phyloP scores from a whole-genome alignment of 2,888 invertebrate genomes.

The Nephrotoma appendiculata region DNA sequence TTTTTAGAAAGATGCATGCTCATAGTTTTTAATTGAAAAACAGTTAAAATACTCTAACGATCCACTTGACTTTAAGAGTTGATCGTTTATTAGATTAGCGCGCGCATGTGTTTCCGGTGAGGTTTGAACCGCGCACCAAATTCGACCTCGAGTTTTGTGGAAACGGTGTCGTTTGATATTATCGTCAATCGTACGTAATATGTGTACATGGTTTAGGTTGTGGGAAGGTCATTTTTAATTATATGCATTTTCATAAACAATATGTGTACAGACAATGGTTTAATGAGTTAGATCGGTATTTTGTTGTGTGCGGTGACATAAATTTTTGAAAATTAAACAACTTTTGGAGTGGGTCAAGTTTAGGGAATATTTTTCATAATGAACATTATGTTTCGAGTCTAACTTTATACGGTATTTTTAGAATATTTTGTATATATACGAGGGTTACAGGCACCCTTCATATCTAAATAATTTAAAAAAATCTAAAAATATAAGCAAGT shows the following conservation, averaged over 20 bases:
- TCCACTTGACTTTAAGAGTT: background rate
- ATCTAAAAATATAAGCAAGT: background rate
- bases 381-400: background rate
- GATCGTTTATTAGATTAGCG: background rate
- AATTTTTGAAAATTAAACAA: background rate
- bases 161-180: background rate
- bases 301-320: background rate
- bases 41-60: background rate
- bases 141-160: background rate
- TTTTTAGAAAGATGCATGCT: background rate
- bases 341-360: background rate
- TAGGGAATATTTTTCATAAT: background rate
- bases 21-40: background rate
- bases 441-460: background rate
- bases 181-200: background rate
- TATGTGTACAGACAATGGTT: background rate
- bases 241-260: background rate
- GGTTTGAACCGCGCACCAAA: background rate
- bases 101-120: background rate
- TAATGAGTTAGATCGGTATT: background rate
- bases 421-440: background rate
- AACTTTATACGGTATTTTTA: background rate
- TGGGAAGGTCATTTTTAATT: background rate
- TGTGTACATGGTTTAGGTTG: background rate
- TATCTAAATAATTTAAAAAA: background rate